Evolutionary conservation across 2,797 vertebrate species (phyloP).

Genomic region (Pogoniulus pusillus): DNA sequence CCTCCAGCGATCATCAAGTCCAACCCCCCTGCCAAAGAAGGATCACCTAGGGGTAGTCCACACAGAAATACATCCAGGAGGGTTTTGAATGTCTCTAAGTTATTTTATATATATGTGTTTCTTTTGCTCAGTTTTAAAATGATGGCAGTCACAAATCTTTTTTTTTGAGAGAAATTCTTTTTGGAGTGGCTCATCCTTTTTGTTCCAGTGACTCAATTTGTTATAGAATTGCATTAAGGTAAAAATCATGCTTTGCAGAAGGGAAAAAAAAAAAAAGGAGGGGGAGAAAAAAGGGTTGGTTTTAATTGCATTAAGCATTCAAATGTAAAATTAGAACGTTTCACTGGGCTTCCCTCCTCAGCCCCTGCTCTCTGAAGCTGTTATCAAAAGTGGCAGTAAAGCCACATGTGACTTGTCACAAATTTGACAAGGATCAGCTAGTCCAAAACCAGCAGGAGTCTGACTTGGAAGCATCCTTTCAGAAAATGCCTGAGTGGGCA

Average conservation of each 20-base stretch:
- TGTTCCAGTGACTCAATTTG: neutral
- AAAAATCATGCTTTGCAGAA: neutral
- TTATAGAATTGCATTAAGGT: neutral
- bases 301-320: neutral
- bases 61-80: no score
- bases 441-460: neutral
- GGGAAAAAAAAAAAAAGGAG: neutral
- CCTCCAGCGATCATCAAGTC: no score
- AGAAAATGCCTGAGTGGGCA: neutral
- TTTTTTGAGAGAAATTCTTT: neutral
- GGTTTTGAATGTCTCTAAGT: neutral
- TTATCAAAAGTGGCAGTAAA: neutral
- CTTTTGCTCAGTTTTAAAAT: neutral
- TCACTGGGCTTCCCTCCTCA: neutral
- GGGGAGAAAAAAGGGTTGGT: neutral
- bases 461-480: neutral
- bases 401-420: neutral
- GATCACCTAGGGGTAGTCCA: no score
- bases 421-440: neutral
- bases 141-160: neutral
- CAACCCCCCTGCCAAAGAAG: no score
- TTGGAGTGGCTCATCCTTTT: neutral
- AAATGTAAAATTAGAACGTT: neutral
- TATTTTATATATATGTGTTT: neutral
- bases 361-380: neutral